A percentile compares a stretch with the other conserved stretches of the same genome.
Evolutionary conservation across 37 sponge, comb jelly and placozoan genomes (phyloP).

Genomic region (Agelas oroides): DNA sequence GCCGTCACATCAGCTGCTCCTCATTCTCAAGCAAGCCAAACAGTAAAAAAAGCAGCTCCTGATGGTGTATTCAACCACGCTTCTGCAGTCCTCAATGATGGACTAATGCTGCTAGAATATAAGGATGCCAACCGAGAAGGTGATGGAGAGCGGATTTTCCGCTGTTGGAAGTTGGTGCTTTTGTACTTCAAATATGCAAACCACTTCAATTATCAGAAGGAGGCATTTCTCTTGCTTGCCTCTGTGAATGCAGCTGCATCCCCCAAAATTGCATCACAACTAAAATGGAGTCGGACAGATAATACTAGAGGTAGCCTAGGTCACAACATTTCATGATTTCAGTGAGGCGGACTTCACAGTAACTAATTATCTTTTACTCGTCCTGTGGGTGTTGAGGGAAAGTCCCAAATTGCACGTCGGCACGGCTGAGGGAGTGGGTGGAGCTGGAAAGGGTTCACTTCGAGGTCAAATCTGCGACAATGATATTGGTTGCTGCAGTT

Average conservation of each 20-base stretch:
- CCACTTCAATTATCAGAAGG: conserved; percentile 26
- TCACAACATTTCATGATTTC: conserved; percentile 21
- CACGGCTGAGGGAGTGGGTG: no score
- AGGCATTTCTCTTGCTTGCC: background rate
- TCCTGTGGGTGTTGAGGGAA: no score
- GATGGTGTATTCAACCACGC: conserved; percentile 44
- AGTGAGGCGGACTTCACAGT: conserved; percentile 20
- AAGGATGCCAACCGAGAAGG: conserved; percentile 45
- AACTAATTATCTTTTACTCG: no score
- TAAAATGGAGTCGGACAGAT: conserved; percentile 27
- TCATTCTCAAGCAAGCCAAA: no score
- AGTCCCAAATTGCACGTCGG: no score
- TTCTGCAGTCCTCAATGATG: conserved; percentile 26
- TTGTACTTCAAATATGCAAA: conserved; percentile 4
- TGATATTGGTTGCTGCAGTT: background rate
- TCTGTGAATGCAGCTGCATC: conserved; percentile 6
- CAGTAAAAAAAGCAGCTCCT: background rate
- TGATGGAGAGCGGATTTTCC: conserved; percentile 22
- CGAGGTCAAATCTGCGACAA: background rate
- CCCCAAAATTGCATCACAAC: background rate
- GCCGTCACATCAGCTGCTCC: no score
- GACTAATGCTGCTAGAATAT: conserved; percentile 11
- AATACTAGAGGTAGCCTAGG: conserved; percentile 14
- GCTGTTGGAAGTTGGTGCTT: conserved; percentile 51
- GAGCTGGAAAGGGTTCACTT: no score